These are phyloP conservation scores for Gobio gobio DNA, from an alignment of 2,113 vertebrate species.

Conservation along the genomic window DNA sequence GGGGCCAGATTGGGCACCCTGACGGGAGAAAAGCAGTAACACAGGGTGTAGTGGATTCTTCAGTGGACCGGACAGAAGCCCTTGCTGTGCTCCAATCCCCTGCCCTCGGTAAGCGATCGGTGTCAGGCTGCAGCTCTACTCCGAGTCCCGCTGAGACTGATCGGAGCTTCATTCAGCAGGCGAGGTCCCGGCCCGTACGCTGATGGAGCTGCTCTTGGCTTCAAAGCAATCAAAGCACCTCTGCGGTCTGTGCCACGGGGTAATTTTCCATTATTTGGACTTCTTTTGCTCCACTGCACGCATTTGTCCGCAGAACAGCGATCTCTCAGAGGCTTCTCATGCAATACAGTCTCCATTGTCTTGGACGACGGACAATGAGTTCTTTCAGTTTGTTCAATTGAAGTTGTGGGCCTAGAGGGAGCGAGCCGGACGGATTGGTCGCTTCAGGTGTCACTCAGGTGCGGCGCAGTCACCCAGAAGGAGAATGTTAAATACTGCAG, in stretches of 20 bases:
- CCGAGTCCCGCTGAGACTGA: slow-evolving; percentile 13
- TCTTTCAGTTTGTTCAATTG: slow-evolving; percentile 8
- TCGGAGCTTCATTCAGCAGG: background rate
- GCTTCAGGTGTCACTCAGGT: slow-evolving; percentile 14
- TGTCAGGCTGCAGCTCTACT: slow-evolving; percentile 56
- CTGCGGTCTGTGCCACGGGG: background rate
- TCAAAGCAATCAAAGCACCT: background rate
- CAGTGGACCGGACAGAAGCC: slow-evolving; percentile 65
- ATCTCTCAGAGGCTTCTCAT: background rate
- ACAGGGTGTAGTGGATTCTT: slow-evolving; percentile 38
- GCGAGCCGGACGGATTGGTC: slow-evolving; percentile 7
- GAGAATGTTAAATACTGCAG: background rate
- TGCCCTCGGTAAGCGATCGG: slow-evolving; percentile 60
- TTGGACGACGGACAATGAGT: background rate
- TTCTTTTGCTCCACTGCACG: background rate
- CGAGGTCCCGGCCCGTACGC: background rate
- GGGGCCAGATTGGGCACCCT: background rate
- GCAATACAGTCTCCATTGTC: slow-evolving; percentile 28
- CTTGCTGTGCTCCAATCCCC: slow-evolving; percentile 65
- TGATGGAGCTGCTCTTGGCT: slow-evolving; percentile 16
- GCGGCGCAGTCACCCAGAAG: slow-evolving; percentile 11
- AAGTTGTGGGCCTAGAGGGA: background rate
- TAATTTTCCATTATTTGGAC: background rate
- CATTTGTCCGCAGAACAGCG: background rate
- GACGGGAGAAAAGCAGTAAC: background rate